These are phyloP conservation scores for Corythaeola cristata DNA, from an alignment of 2,113 vertebrate species.

Conservation along the genomic window DNA sequence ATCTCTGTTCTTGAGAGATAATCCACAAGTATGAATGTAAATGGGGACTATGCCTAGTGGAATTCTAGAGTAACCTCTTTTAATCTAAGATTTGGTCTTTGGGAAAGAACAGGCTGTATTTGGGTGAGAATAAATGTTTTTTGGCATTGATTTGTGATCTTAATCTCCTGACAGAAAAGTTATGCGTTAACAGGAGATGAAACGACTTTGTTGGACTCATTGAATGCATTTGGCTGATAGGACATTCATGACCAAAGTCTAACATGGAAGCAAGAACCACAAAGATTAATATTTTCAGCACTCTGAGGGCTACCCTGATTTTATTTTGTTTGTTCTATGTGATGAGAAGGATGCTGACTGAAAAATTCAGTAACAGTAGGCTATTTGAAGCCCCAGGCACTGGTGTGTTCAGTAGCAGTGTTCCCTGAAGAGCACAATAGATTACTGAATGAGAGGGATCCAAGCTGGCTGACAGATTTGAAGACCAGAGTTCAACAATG, in stretches of 20 bases:
- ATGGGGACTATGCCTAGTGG: not conserved
- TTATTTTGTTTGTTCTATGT: not conserved
- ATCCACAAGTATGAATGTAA: not conserved
- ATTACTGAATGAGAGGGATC: not conserved
- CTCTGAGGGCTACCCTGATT: not conserved
- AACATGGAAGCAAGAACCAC: not conserved
- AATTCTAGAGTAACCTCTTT: not conserved
- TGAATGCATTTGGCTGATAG: not conserved
- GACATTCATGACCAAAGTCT: not conserved
- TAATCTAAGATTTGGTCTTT: not conserved
- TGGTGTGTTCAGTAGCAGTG: not conserved
- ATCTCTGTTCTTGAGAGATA: not conserved
- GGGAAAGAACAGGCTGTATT: not conserved
- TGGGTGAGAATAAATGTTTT: not conserved
- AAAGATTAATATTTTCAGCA: not conserved
- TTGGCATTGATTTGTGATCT: not conserved
- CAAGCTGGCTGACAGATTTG: not conserved
- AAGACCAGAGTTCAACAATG: not conserved
- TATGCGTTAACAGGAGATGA: constrained; percentile 14
- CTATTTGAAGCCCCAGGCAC: not conserved
- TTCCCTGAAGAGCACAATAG: not conserved
- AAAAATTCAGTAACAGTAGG: not conserved
- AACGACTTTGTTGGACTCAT: not conserved
- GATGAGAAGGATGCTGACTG: not conserved
- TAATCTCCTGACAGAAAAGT: not conserved